Conservation (phyloP, 2,888 invertebrate species). For the Tipula confusa region DNA sequence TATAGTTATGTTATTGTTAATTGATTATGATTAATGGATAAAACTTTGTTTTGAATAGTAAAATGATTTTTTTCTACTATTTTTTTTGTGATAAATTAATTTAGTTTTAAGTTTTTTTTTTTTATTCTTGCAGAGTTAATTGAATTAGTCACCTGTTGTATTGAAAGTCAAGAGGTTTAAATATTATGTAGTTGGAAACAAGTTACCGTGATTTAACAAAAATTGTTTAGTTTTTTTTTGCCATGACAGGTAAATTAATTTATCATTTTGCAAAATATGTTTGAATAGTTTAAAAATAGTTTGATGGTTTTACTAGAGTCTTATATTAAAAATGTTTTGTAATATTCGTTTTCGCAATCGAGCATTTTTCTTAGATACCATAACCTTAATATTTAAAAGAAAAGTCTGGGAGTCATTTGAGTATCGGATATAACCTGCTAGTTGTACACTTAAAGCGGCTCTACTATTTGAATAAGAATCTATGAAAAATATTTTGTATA, state of each 20-base stretch:
- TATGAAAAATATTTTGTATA: no score
- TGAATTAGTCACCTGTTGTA: conserved; percentile 25
- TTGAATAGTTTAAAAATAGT: no score
- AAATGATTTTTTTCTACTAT: not conserved
- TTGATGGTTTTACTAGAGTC: no score
- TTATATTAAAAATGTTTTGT: no score
- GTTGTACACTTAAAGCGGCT: no score
- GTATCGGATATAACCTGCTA: no score
- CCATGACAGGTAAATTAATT: conserved; percentile 17
- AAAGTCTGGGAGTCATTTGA: no score
- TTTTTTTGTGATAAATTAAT: not conserved
- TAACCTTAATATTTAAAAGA: no score
- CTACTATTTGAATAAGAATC: no score
- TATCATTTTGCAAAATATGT: not conserved
- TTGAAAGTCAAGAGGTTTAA: conserved; percentile 3
- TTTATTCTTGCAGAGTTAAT: not conserved
- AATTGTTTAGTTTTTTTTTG: not conserved
- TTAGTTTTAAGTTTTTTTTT: not conserved
- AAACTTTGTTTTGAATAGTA: conserved; percentile 12
- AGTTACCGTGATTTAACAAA: not conserved
- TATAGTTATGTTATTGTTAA: conserved; percentile 9
- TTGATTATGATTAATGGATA: conserved; percentile 25
- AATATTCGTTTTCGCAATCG: no score
- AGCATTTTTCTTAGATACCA: no score
- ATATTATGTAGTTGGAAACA: not conserved